phyloP scores from a whole-genome alignment of 2,113 vertebrate genomes.

The Thunnus thynnus region DNA sequence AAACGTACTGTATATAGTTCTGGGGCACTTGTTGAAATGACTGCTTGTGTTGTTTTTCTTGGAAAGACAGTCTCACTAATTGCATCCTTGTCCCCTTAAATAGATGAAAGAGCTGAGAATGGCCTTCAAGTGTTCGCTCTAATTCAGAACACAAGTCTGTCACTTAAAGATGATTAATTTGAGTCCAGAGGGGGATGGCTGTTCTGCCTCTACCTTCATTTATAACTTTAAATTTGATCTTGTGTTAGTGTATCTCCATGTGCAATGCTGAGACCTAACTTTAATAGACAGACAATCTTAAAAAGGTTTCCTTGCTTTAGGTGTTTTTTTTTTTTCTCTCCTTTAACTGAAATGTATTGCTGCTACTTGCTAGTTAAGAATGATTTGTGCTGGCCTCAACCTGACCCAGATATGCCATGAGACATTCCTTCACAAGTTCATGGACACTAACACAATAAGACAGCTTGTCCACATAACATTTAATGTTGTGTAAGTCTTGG shows the following conservation, averaged over 20 bases:
- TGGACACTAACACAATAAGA: slow-evolving; percentile 43
- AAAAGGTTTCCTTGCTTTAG: background rate
- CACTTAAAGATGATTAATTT: slow-evolving; percentile 33
- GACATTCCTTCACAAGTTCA: slow-evolving; percentile 62
- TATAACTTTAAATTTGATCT: slow-evolving; percentile 8
- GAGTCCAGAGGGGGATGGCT: slow-evolving; percentile 5
- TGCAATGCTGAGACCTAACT: background rate
- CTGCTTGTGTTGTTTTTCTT: too few species aligned
- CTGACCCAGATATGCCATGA: slow-evolving; percentile 73
- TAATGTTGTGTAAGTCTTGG: slow-evolving; percentile 20
- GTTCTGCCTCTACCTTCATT: slow-evolving; percentile 9
- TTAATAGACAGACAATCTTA: background rate
- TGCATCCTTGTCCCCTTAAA: slow-evolving; percentile 5
- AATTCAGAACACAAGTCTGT: slow-evolving; percentile 12
- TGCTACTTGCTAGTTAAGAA: slow-evolving; percentile 13
- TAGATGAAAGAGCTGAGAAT: slow-evolving; percentile 23
- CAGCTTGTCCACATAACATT: slow-evolving; percentile 38
- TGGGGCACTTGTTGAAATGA: too few species aligned
- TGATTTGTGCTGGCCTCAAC: slow-evolving; percentile 36
- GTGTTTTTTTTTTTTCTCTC: background rate
- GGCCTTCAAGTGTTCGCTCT: slow-evolving; percentile 17
- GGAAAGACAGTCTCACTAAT: too few species aligned
- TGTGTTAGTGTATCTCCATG: background rate
- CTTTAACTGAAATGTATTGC: slow-evolving; percentile 17
- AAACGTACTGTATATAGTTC: too few species aligned